Evolutionary conservation across 2,797 vertebrate genomes (phyloP).

Genomic region (Pseudomugil gertrudae): DNA sequence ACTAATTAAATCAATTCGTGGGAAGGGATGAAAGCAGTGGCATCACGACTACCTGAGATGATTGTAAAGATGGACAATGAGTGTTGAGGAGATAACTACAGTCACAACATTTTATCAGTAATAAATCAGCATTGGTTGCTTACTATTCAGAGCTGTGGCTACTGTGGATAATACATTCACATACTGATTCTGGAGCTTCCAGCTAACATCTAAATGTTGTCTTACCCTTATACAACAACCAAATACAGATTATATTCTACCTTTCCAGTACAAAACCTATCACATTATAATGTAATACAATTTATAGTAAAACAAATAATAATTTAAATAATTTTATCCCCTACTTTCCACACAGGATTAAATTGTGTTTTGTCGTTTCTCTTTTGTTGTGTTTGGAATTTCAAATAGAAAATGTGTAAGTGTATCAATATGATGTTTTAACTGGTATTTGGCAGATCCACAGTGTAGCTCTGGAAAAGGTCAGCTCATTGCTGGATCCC

Average conservation of each 20-base stretch:
- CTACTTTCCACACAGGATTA: too few relatives aligned
- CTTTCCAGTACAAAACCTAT: too few relatives aligned
- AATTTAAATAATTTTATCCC: too few relatives aligned
- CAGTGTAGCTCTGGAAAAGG: conserved; percentile 33
- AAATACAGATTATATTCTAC: too few relatives aligned
- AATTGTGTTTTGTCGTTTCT: not conserved
- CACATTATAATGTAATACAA: too few relatives aligned
- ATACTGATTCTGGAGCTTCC: not conserved
- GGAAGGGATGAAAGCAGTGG: conserved; percentile 12
- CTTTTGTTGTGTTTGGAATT: not conserved
- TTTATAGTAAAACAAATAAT: too few relatives aligned
- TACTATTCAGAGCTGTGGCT: not conserved
- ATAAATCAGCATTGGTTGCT: conserved; percentile 11
- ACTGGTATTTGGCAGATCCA: too few relatives aligned
- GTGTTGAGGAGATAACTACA: conserved; percentile 1
- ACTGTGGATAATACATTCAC: not conserved
- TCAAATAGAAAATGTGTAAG: not conserved
- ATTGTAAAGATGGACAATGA: conserved; percentile 7
- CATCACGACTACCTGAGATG: conserved; percentile 26
- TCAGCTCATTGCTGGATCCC: conserved; percentile 40
- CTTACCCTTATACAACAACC: too few relatives aligned
- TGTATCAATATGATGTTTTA: not conserved
- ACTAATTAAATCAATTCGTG: conserved; percentile 41
- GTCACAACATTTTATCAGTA: not conserved
- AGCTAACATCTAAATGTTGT: not conserved